Conservation (phyloP, 2,113 vertebrate species). For the Chlorocebus sabaeus region DNA sequence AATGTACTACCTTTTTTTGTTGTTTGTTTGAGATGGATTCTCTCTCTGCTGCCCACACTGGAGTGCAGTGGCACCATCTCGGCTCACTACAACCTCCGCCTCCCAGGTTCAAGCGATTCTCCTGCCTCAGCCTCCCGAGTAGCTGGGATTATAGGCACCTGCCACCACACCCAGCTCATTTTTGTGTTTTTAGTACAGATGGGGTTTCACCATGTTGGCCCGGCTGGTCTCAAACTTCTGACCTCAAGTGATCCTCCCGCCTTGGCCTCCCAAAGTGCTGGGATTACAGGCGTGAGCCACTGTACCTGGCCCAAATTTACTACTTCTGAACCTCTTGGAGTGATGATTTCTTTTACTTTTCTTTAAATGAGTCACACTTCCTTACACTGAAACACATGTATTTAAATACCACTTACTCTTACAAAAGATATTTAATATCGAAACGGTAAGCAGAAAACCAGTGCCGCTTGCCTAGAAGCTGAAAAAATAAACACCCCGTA, state of each 20-base stretch:
- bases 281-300: neutral
- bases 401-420: no score
- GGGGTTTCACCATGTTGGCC: neutral
- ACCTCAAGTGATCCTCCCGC: neutral
- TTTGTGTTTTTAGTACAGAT: neutral
- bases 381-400: neutral
- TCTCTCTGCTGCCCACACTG: neutral
- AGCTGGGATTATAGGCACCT: neutral
- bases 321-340: rapidly evolving
- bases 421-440: neutral
- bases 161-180: neutral
- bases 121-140: neutral
- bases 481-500: neutral
- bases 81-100: neutral
- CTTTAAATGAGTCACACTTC: neutral
- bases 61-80: neutral
- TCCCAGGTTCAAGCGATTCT: neutral
- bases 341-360: neutral
- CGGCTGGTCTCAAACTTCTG: neutral
- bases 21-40: neutral
- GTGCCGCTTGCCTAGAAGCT: neutral
- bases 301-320: no score
- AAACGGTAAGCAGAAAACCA: neutral
- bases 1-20: no score
- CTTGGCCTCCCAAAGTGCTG: neutral